These are phyloP conservation scores for Perca fluviatilis DNA, from an alignment of 2,113 vertebrate species.

Conservation along the genomic window DNA sequence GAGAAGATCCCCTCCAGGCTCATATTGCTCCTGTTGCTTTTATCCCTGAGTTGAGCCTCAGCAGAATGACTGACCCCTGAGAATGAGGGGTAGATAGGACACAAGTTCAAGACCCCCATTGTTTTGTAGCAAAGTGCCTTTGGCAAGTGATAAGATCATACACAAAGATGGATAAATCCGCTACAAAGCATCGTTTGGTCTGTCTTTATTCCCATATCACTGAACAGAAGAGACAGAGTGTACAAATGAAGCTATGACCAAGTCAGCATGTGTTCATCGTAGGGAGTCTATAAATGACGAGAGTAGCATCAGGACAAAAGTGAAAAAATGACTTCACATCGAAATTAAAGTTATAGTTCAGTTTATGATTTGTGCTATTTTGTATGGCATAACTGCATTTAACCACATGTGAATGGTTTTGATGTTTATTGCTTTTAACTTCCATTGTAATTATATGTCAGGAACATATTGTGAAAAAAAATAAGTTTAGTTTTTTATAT, in stretches of 20 bases:
- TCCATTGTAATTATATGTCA: not conserved
- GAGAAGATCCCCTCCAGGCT: slow-evolving; percentile 81
- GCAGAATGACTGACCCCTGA: slow-evolving; percentile 79
- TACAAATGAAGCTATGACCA: slow-evolving; percentile 47
- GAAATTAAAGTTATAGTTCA: slow-evolving; percentile 16
- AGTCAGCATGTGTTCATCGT: slow-evolving; percentile 38
- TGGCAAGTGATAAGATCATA: slow-evolving; percentile 67
- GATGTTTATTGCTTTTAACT: not conserved
- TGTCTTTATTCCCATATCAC: slow-evolving; percentile 53
- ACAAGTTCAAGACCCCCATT: slow-evolving; percentile 66
- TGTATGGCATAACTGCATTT: not conserved
- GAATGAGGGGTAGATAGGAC: slow-evolving; percentile 63
- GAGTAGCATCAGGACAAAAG: slow-evolving; percentile 9
- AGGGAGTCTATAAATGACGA: slow-evolving; percentile 14
- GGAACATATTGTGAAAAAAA: not conserved
- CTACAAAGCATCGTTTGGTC: slow-evolving; percentile 54
- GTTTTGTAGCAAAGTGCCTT: slow-evolving; percentile 66
- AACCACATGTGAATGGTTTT: not conserved
- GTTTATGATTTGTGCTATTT: not conserved
- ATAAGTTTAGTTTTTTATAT: not conserved
- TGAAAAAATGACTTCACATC: not conserved
- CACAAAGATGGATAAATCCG: slow-evolving; percentile 40
- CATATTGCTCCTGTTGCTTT: slow-evolving; percentile 76
- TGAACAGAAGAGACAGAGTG: slow-evolving; percentile 34
- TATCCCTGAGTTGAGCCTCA: slow-evolving; percentile 67